Percentiles rank a stretch among this genome's conserved stretches.
These are phyloP conservation scores for Gavia stellata DNA, from an alignment of 2,113 vertebrate species.

Conservation along the genomic window DNA sequence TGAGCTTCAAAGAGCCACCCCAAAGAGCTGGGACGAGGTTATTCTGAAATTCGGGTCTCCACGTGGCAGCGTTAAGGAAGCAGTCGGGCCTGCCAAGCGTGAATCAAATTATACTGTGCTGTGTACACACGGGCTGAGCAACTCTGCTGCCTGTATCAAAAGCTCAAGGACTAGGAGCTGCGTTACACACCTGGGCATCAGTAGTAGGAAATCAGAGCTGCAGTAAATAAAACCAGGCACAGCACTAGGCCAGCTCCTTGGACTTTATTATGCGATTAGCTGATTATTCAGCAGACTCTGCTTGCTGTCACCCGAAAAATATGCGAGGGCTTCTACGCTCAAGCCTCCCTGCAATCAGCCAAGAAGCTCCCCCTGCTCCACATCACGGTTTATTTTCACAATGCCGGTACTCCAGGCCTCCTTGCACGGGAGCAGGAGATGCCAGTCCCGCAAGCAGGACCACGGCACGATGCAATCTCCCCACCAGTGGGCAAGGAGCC, in stretches of 20 bases:
- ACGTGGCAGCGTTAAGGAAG: neutral
- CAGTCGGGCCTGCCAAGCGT: neutral
- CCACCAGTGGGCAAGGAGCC: neutral
- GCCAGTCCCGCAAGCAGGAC: neutral
- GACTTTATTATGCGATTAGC: neutral
- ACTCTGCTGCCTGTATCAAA: neutral
- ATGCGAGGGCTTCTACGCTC: neutral
- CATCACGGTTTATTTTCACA: neutral
- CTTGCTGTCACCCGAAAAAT: constrained; percentile 16
- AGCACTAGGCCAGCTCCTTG: neutral
- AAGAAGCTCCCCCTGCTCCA: neutral
- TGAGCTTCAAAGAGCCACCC: neutral
- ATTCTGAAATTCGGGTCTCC: neutral
- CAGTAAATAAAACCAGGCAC: neutral
- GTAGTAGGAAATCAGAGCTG: constrained; percentile 5
- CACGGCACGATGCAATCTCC: accelerated
- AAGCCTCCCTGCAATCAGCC: neutral
- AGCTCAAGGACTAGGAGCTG: neutral
- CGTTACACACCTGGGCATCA: neutral
- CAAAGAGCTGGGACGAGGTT: neutral
- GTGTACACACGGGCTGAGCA: neutral
- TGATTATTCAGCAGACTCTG: neutral
- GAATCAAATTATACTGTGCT: neutral
- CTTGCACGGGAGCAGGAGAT: neutral
- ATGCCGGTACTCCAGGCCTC: neutral